phyloP scores from a whole-genome alignment of 2,797 vertebrate species.

The Serranus cabrilla region DNA sequence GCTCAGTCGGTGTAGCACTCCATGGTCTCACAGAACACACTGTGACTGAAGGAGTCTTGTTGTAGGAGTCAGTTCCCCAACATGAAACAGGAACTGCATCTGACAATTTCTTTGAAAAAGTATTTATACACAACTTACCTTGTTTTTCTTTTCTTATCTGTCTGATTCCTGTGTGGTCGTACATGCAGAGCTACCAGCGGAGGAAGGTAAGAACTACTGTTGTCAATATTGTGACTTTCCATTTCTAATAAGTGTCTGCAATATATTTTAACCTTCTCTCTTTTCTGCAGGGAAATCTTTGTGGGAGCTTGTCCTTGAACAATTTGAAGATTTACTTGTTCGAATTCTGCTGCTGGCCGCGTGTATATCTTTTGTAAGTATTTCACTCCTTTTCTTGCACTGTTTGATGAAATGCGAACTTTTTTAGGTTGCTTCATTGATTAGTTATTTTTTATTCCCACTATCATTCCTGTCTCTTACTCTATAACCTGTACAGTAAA shows the following conservation, averaged over 20 bases:
- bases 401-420: not conserved
- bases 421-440: not conserved
- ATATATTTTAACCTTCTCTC: conserved; percentile 26
- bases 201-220: conserved; percentile 90
- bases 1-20: too few species aligned
- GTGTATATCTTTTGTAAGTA: conserved; percentile 99
- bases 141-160: conserved; percentile 20
- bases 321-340: conserved; percentile 99
- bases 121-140: not conserved
- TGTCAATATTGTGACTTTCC: not conserved
- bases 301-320: conserved; percentile 96
- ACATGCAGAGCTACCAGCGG: conserved; percentile 94
- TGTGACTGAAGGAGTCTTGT: not conserved
- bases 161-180: conserved; percentile 52
- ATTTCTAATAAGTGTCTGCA: not conserved
- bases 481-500: not conserved
- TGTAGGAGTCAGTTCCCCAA: conserved; percentile 8
- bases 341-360: conserved; percentile 98
- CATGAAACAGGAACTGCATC: conserved; percentile 24
- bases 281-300: conserved; percentile 94
- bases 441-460: not conserved
- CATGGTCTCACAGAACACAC: not conserved
- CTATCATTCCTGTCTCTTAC: not conserved
- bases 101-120: not conserved
- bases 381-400: conserved; percentile 12